Base-by-base conservation (phyloP, 2,113 vertebrate species). In the Prietella phreatophila region DNA sequence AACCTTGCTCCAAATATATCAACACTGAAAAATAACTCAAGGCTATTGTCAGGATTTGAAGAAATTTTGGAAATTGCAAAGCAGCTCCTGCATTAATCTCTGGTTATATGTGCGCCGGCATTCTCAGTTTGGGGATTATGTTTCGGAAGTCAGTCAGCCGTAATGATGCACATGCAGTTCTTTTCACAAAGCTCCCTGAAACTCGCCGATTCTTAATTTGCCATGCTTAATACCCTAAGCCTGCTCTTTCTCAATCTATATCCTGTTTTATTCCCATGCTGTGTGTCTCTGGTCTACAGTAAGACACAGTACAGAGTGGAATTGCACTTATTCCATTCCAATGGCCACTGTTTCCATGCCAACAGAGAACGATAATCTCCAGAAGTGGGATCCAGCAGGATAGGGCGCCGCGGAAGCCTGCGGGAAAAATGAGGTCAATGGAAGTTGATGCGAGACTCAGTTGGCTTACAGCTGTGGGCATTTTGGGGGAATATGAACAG, bases 331-430 rank as follows among this genome's bases (percentile, higher is more conserved):
- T 92, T 92, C 88, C 87, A 85, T 92, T 89, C 1, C 79, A 90
- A 90, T 91, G 87, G 92, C 92, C 92, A 91, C 94, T 92, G 94
- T 95, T 94, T 94, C 95, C 93, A 94, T 90, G 94, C 94, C 95
- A 93, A 95, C 94, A 94, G 92, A 89, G 94, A 93, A 91, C 93
- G 95, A 93, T 92, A 90, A 91, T 92, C 90, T 91, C 88, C 67
- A 87, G 84, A 86, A 75, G 47, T 90, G 85, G 86, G 80, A 92
- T 91, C 94, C 93, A 94, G 93, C 93, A 83, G 92, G 87, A 65
- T 90, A 55, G 84, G 89, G 88, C 82, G 86, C 92, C 91, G 90
- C 90, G 90, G 90, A 90, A 91, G 89, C 75, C 87, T 90, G 85
- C 85, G 86, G 90, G 90, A 90, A 93, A 88, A 85, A 88, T 80